Base-by-base conservation (phyloP, 2,888 invertebrate genomes). In the Dermolepida albohirtum region DNA sequence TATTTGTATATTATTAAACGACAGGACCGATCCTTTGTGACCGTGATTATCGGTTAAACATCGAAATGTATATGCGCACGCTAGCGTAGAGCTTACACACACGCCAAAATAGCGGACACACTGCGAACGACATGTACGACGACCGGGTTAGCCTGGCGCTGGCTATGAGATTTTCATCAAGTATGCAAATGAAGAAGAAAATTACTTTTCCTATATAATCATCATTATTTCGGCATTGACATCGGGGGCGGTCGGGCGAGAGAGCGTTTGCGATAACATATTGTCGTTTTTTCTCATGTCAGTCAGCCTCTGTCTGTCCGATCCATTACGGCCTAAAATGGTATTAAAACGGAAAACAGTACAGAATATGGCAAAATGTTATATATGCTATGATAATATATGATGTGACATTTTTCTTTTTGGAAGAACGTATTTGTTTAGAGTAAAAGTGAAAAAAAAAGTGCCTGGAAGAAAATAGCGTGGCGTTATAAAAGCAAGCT, bases 141-240 rank as follows among this genome's bases (percentile, higher is more conserved):
- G 51, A 6, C 22, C 16, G 22, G 51, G 22, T 1, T 29, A 41
- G 27, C 41, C 22, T 59, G 59, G 43, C 59, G 59, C n/a, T 72
- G 70, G 76, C 82, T 80, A 83, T 82, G 83, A 78, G 81, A 83
- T 82, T 84, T 83, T 83, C 84, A 84, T 84, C 82, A 83, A 83
- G 81, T 82, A 83, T 83, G 83, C 82, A 83, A 83, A 83, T 84
- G 82, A 83, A 79, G 81, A 82, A 78, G 83, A 83, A 84, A 83
- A 84, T 83, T 82, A 84, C 83, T 84, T 84, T 84, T 83, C 83
- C 84, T 81, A 83, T 84, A 83, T 83, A 83, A 83, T 84, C 82
- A 83, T 84, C 83, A 84, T 84, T 83, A 84, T 84, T 84, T 83
- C 81, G 80, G 77, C 83, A 84, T 84, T 82, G 84, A 83, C 84